phyloP scores from a whole-genome alignment of 2,888 invertebrate species.

The Rhynchonema sp. region DNA sequence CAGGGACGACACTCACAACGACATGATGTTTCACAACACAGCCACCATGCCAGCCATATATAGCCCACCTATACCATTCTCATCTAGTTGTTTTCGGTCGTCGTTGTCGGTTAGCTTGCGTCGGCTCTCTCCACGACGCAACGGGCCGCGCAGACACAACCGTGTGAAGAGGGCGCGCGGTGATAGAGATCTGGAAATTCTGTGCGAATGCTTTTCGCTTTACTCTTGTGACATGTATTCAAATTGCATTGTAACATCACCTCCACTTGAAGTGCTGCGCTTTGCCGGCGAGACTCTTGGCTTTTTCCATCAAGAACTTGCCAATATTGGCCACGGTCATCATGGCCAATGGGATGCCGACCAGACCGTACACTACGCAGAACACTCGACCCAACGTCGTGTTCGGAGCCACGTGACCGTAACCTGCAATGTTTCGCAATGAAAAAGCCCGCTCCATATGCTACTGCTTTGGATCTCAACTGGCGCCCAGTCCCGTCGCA shows the following conservation, averaged over 20 bases:
- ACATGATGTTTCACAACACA: too few species aligned
- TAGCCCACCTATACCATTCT: too few species aligned
- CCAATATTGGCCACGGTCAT: background rate
- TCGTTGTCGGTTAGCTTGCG: background rate
- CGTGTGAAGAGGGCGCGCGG: too few species aligned
- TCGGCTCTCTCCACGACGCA: too few species aligned
- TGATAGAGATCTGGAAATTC: too few species aligned
- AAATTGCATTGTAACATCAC: too few species aligned
- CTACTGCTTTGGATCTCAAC: background rate
- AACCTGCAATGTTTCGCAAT: background rate
- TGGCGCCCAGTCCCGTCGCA: background rate
- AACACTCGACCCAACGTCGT: background rate
- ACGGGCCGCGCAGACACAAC: too few species aligned
- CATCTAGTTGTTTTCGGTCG: background rate
- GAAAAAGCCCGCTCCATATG: background rate
- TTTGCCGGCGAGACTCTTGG: background rate
- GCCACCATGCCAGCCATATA: too few species aligned
- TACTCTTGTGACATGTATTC: background rate
- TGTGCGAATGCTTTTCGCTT: too few species aligned
- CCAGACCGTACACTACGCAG: background rate
- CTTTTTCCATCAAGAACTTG: background rate
- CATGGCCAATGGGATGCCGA: conserved; percentile 1
- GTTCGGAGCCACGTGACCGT: background rate
- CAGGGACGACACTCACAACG: too few species aligned
- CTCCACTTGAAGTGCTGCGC: background rate